Conservation (phyloP, 2,797 vertebrate species). For the Trachurus trachurus region DNA sequence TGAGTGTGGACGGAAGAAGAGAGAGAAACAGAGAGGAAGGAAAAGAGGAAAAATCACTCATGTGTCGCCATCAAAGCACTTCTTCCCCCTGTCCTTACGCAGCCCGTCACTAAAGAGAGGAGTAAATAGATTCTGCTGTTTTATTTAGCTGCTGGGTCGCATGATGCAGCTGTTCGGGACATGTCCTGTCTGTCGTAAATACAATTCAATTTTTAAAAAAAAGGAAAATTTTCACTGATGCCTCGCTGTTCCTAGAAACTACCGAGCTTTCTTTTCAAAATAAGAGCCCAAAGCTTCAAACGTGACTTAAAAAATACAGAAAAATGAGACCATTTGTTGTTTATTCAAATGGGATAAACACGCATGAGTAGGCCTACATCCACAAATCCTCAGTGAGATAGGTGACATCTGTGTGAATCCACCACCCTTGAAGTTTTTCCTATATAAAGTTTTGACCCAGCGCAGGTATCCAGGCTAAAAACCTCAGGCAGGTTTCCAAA, state of each 20-base stretch:
- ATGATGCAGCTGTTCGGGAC: slow-evolving; percentile 5
- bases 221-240: slow-evolving; percentile 2
- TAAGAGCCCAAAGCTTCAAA: background rate
- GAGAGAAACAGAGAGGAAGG: background rate
- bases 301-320: too few relatives aligned
- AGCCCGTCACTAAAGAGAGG: slow-evolving; percentile 7
- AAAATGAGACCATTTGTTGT: too few relatives aligned
- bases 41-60: background rate
- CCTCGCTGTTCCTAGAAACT: background rate
- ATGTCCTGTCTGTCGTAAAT: background rate
- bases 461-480: background rate
- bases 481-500: background rate
- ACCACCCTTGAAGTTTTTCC: background rate
- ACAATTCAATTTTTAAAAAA: slow-evolving; percentile 8
- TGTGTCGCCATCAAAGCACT: slow-evolving; percentile 8
- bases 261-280: background rate
- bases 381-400: background rate
- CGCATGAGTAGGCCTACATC: too few relatives aligned
- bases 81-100: slow-evolving; percentile 13
- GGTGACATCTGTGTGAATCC: background rate
- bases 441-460: background rate
- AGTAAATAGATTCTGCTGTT: slow-evolving; percentile 15
- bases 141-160: slow-evolving; percentile 29
- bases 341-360: too few relatives aligned
- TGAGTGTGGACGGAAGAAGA: slow-evolving; percentile 14